Evolutionary conservation across 2,888 invertebrate genomes (phyloP).

Genomic region (Sesamia inferens): DNA sequence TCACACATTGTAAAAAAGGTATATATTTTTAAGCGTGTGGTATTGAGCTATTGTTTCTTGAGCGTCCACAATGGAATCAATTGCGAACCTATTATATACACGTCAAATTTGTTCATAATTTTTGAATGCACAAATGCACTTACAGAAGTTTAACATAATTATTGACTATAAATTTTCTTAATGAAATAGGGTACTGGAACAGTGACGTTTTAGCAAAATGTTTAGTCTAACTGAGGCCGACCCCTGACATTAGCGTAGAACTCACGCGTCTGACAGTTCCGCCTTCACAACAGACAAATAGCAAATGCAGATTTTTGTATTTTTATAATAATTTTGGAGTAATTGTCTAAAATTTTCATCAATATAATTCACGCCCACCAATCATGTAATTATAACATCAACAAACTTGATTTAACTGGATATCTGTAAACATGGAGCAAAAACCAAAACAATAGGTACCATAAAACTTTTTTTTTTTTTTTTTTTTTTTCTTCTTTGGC

Average conservation of each 20-base stretch:
- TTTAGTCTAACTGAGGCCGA: constrained; percentile 69
- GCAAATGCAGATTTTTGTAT: constrained; percentile 49
- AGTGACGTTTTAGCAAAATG: constrained; percentile 46
- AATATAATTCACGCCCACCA: neutral
- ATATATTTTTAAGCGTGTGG: neutral
- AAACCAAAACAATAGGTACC: neutral
- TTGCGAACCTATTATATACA: constrained; percentile 9
- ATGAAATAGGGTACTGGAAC: constrained; percentile 10
- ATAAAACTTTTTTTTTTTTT: too few species aligned
- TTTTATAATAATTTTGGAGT: neutral
- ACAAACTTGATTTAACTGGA: neutral
- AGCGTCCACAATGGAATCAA: constrained; percentile 27
- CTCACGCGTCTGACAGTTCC: constrained; percentile 54
- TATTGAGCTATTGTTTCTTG: constrained; percentile 39
- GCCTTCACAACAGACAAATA: constrained; percentile 55
- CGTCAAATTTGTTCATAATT: constrained; percentile 17
- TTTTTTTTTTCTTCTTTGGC: too few species aligned
- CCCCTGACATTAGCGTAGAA: constrained; percentile 69
- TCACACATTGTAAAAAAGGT: neutral
- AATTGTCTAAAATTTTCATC: neutral
- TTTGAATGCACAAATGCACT: constrained; percentile 23
- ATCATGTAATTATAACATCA: neutral
- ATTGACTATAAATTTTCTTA: constrained; percentile 36
- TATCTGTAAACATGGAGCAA: neutral
- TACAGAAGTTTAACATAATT: constrained; percentile 21